A percentile compares a stretch with the other conserved stretches of the same genome.
phyloP scores from a whole-genome alignment of 2,888 invertebrate genomes.

The Achlya flavicornis region DNA sequence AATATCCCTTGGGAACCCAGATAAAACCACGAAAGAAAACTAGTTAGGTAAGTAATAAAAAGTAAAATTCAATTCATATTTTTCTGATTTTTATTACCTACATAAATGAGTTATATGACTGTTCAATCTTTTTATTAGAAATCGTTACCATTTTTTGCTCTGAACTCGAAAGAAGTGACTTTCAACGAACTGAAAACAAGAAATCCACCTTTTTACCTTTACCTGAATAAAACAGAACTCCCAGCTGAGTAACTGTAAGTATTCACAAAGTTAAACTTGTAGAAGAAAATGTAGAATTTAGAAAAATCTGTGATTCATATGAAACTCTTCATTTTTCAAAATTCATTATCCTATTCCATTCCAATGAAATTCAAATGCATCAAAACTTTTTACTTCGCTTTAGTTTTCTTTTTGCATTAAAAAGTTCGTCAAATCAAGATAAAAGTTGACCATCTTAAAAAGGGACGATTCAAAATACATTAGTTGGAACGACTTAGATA shows the following conservation, averaged over 20 bases:
- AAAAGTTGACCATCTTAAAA: slow-evolving; percentile 59
- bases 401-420: slow-evolving; percentile 52
- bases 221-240: slow-evolving; percentile 38
- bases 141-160: slow-evolving; percentile 16
- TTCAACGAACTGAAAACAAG: slow-evolving; percentile 50
- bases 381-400: slow-evolving; percentile 29
- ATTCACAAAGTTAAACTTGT: slow-evolving; percentile 25
- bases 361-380: slow-evolving; percentile 20
- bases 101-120: slow-evolving; percentile 13
- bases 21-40: too few species aligned
- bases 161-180: slow-evolving; percentile 44
- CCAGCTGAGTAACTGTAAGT: slow-evolving; percentile 32
- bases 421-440: slow-evolving; percentile 68
- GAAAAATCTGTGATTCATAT: slow-evolving; percentile 10
- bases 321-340: not conserved
- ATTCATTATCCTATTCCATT: slow-evolving; percentile 12
- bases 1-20: too few species aligned
- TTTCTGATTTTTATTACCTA: not conserved
- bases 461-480: slow-evolving; percentile 55
- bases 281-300: slow-evolving; percentile 14
- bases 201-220: slow-evolving; percentile 40
- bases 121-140: slow-evolving; percentile 6
- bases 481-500: slow-evolving; percentile 58
- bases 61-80: too few species aligned
- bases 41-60: too few species aligned